phyloP scores from a whole-genome alignment of 2,113 vertebrate genomes.

The Tachysurus fulvidraco region DNA sequence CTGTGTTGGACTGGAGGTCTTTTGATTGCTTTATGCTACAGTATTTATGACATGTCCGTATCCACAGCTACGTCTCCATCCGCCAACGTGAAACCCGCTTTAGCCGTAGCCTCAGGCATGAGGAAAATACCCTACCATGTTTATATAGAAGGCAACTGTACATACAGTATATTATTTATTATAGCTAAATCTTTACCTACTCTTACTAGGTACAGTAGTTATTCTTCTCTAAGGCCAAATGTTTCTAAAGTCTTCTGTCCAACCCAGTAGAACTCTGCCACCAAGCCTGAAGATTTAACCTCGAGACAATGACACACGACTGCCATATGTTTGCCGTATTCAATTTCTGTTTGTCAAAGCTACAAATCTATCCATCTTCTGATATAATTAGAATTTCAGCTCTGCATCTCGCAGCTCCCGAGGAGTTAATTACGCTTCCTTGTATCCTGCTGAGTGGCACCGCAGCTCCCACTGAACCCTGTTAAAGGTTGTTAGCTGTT shows the following conservation, averaged over 20 bases:
- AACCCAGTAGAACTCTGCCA: too few relatives aligned
- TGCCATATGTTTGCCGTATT: constrained; percentile 13
- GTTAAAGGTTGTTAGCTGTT: constrained; percentile 34
- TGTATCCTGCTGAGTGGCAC: constrained; percentile 12
- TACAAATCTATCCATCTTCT: constrained; percentile 12
- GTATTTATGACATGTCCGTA: not conserved
- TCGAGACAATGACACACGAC: not conserved
- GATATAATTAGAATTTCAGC: constrained; percentile 21
- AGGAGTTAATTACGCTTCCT: constrained; percentile 38
- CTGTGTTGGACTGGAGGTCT: not conserved
- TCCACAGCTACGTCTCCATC: not conserved
- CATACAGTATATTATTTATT: not conserved
- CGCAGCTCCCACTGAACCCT: constrained; percentile 12
- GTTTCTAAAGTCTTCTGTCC: not conserved
- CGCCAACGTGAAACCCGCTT: not conserved
- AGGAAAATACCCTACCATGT: too few relatives aligned
- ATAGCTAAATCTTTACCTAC: not conserved
- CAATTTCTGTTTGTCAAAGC: not conserved
- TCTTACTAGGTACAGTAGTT: not conserved
- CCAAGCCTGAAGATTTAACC: not conserved
- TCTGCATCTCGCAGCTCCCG: constrained; percentile 12
- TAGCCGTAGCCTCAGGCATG: too few relatives aligned
- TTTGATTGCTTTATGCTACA: not conserved
- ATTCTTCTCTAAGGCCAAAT: not conserved
- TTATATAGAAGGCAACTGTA: too few relatives aligned